A percentile compares a stretch with the other conserved stretches of the same genome.
These are phyloP conservation scores for Empis stercorea DNA, from an alignment of 2,888 invertebrate species.

Conservation along the genomic window DNA sequence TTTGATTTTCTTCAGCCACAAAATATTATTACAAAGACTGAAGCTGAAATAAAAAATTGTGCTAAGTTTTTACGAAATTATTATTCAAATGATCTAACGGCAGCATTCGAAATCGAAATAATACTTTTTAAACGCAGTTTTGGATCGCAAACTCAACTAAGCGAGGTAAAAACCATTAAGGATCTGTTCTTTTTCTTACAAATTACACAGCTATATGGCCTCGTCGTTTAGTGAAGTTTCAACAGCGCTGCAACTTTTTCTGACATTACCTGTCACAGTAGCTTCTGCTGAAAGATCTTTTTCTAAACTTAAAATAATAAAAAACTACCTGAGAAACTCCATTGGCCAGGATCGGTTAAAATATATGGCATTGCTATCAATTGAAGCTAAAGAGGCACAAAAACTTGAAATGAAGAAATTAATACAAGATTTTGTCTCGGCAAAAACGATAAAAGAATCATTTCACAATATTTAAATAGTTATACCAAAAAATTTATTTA, in stretches of 20 bases:
- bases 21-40: not conserved
- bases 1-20: not conserved
- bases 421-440: slow-evolving; percentile 1
- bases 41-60: not conserved
- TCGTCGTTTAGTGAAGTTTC: slow-evolving; percentile 4
- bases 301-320: slow-evolving; percentile 4
- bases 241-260: slow-evolving; percentile 3
- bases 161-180: not conserved
- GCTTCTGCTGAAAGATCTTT: slow-evolving; percentile 2
- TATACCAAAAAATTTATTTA: not conserved
- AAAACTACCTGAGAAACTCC: slow-evolving; percentile 1
- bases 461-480: slow-evolving; percentile 1
- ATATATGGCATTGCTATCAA: slow-evolving; percentile 4
- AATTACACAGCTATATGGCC: slow-evolving; percentile 1
- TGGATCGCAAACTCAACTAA: not conserved
- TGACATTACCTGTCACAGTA: slow-evolving; percentile 2
- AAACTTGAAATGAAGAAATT: not conserved
- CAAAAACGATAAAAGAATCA: slow-evolving; percentile 1
- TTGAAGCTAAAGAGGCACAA: slow-evolving; percentile 1
- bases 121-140: slow-evolving; percentile 1
- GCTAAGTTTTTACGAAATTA: slow-evolving; percentile 1
- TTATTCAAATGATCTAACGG: not conserved
- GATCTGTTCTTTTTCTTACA: slow-evolving; percentile 1
- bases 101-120: slow-evolving; percentile 1
- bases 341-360: slow-evolving; percentile 1